phyloP scores from a whole-genome alignment of 1,140 invertebrate genomes.

The Portunus trituberculatus region DNA sequence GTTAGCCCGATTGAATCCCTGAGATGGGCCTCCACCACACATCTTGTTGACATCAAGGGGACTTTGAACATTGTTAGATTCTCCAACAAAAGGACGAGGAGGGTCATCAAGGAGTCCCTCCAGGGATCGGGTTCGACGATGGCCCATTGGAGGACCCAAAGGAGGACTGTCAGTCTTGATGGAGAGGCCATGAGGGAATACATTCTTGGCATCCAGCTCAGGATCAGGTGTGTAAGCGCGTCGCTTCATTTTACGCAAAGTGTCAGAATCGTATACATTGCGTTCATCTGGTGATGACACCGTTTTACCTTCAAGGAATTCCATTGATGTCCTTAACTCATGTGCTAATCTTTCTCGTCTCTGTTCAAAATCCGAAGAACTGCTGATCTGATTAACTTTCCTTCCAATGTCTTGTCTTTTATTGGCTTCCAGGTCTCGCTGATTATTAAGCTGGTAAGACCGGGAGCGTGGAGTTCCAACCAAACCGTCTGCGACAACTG shows the following conservation, averaged over 20 bases:
- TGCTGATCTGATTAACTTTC: conserved; percentile 88
- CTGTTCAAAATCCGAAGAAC: conserved; percentile 71
- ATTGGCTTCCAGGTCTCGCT: conserved; percentile 80
- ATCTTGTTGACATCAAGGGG: conserved; percentile 27
- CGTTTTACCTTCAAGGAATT: conserved; percentile 78
- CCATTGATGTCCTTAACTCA: conserved; percentile 77
- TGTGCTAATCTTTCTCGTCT: conserved; percentile 64
- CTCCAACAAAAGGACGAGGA: conserved; percentile 59
- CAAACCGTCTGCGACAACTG: conserved; percentile 53
- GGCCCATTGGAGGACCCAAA: conserved; percentile 64
- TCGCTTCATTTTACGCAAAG: conserved; percentile 74
- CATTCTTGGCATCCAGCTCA: conserved; percentile 75
- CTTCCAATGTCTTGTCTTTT: conserved; percentile 88
- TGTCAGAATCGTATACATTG: conserved; percentile 79
- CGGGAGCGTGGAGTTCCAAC: conserved; percentile 69
- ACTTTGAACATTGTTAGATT: conserved; percentile 44
- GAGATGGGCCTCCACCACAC: conserved; percentile 42
- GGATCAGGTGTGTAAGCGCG: conserved; percentile 73
- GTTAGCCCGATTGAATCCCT: conserved; percentile 54
- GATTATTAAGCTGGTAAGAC: conserved; percentile 77
- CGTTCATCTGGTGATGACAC: conserved; percentile 77
- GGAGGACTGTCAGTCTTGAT: conserved; percentile 70
- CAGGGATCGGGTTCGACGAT: conserved; percentile 82
- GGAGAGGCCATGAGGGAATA: conserved; percentile 77
- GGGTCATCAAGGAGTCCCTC: conserved; percentile 85